Evolutionary conservation across 2,113 vertebrate genomes (phyloP).

Genomic region (Myrmecobius fasciatus): DNA sequence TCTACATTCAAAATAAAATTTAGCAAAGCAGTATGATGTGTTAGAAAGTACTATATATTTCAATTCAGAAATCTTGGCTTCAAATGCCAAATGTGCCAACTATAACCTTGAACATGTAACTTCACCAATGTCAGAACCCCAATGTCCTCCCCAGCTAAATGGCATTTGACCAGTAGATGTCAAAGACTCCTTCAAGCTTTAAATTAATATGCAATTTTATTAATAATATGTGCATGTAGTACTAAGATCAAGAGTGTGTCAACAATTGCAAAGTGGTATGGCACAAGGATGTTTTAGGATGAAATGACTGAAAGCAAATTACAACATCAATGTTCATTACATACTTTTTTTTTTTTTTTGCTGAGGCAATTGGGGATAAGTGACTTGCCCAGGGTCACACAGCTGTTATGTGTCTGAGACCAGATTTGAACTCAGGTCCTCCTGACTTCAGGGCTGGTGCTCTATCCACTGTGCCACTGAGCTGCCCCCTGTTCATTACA

Average conservation of each 20-base stretch:
- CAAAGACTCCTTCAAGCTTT: background rate
- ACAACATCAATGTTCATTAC: background rate
- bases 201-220: background rate
- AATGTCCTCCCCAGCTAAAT: background rate
- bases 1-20: background rate
- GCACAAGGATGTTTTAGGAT: background rate
- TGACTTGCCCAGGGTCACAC: too few relatives aligned
- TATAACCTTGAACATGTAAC: background rate
- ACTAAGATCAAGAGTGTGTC: background rate
- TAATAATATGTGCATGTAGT: background rate
- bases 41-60: background rate
- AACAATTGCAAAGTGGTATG: background rate
- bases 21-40: background rate
- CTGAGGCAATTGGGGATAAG: too few relatives aligned
- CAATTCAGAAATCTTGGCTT: background rate
- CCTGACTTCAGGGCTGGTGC: too few relatives aligned
- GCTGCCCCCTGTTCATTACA: too few relatives aligned
- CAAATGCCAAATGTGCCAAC: too few relatives aligned
- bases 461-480: too few relatives aligned
- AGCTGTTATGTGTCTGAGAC: too few relatives aligned
- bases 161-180: background rate
- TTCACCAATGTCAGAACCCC: background rate
- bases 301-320: background rate
- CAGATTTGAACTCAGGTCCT: too few relatives aligned
- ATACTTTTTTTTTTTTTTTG: too few relatives aligned